phyloP scores from a whole-genome alignment of 2,888 invertebrate species.

The Gymnocheta viridis region DNA sequence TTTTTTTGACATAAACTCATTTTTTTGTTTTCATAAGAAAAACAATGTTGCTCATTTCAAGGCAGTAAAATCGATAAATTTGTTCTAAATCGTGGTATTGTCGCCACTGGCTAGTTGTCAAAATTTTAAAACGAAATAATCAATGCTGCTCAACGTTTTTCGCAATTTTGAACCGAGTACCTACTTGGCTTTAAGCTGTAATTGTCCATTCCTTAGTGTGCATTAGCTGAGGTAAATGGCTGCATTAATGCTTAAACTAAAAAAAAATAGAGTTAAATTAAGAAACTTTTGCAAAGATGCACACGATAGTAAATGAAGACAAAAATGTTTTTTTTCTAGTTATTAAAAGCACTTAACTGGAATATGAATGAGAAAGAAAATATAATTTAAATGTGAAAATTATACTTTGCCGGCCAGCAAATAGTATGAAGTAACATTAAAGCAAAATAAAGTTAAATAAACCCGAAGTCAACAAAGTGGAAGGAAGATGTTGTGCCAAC shows the following conservation, averaged over 20 bases:
- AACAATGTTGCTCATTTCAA: too few relatives aligned
- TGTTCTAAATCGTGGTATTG: too few relatives aligned
- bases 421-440: background rate
- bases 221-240: conserved; percentile 25
- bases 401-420: conserved; percentile 5
- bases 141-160: too few relatives aligned
- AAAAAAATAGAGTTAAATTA: background rate
- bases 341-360: background rate
- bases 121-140: too few relatives aligned
- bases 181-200: too few relatives aligned
- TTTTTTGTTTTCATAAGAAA: too few relatives aligned
- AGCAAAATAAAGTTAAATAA: conserved; percentile 21
- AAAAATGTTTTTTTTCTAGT: background rate
- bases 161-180: too few relatives aligned
- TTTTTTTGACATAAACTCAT: too few relatives aligned
- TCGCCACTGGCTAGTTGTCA: too few relatives aligned
- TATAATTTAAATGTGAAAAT: conserved; percentile 35
- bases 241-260: conserved; percentile 9
- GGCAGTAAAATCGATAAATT: too few relatives aligned
- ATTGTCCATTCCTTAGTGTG: conserved; percentile 21
- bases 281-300: conserved; percentile 25
- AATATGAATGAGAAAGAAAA: background rate
- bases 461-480: conserved; percentile 49
- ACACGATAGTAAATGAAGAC: conserved; percentile 27
- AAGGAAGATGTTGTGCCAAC: conserved; percentile 44